Conservation (phyloP, 1,140 invertebrate species). For the Leptinotarsa defecta region DNA sequence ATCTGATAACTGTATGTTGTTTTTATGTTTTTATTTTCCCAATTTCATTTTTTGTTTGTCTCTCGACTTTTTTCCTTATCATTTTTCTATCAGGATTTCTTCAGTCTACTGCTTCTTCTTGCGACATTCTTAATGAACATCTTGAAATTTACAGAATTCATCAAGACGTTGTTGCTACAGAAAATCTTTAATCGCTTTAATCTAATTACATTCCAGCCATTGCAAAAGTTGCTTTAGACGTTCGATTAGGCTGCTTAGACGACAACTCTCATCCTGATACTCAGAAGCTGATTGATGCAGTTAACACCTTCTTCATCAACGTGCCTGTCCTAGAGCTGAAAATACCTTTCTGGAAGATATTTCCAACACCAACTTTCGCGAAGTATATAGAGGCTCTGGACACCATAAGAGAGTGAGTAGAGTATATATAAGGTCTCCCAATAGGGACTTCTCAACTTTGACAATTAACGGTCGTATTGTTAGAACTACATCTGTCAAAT, state of each 20-base stretch:
- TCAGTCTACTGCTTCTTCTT: not conserved
- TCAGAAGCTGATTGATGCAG: slow-evolving; percentile 81
- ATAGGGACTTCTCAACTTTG: too few relatives aligned
- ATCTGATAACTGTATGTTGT: too few relatives aligned
- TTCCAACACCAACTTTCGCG: slow-evolving; percentile 77
- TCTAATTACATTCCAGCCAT: slow-evolving; percentile 66
- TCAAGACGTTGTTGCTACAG: not conserved
- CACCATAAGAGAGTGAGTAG: slow-evolving; percentile 78
- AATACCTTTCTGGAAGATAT: slow-evolving; percentile 81
- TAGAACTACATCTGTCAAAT: too few relatives aligned
- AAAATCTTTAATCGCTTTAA: not conserved
- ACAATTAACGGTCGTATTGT: too few relatives aligned
- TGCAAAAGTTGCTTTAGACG: slow-evolving; percentile 81
- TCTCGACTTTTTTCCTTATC: not conserved
- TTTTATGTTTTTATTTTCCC: too few relatives aligned
- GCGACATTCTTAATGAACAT: not conserved
- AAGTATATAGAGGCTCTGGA: slow-evolving; percentile 83
- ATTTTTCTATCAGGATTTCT: not conserved
- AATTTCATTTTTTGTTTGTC: not conserved
- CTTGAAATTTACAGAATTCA: not conserved
- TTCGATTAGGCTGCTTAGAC: slow-evolving; percentile 84
- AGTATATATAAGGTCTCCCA: not conserved
- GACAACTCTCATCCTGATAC: slow-evolving; percentile 72
- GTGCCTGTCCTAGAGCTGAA: slow-evolving; percentile 82
- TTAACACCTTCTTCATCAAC: slow-evolving; percentile 80